Percentiles rank a stretch among this genome's conserved stretches.
Conservation (phyloP, 2,797 vertebrate genomes). For the Siniperca undulata region DNA sequence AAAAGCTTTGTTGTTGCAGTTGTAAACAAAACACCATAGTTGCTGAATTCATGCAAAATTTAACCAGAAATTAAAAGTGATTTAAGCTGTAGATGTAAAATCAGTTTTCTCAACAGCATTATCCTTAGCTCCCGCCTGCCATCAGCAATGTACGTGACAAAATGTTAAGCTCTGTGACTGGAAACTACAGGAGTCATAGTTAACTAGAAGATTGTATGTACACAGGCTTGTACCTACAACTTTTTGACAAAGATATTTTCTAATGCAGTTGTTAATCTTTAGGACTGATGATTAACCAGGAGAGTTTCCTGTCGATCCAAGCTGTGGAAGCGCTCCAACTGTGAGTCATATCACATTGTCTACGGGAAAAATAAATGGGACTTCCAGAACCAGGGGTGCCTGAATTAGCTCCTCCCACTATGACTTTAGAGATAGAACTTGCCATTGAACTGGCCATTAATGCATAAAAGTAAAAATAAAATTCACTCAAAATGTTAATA, state of each 20-base stretch:
- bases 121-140: accelerated
- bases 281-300: neutral
- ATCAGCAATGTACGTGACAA: neutral
- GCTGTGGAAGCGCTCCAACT: neutral
- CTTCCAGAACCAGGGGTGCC: neutral
- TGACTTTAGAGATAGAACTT: neutral
- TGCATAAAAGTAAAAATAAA: neutral
- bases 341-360: neutral
- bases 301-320: neutral
- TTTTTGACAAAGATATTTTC: neutral
- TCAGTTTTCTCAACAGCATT: neutral
- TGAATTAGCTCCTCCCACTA: neutral
- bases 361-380: neutral
- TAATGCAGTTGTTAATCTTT: neutral
- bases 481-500: neutral
- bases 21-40: neutral
- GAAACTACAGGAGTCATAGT: neutral
- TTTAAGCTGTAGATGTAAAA: neutral
- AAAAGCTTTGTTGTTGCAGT: neutral
- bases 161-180: neutral
- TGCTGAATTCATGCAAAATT: neutral
- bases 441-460: neutral
- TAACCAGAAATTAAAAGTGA: neutral
- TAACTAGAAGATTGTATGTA: neutral
- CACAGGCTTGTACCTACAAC: accelerated